phyloP scores from a whole-genome alignment of 2,113 vertebrate species.

The Vulpes ferrilata region DNA sequence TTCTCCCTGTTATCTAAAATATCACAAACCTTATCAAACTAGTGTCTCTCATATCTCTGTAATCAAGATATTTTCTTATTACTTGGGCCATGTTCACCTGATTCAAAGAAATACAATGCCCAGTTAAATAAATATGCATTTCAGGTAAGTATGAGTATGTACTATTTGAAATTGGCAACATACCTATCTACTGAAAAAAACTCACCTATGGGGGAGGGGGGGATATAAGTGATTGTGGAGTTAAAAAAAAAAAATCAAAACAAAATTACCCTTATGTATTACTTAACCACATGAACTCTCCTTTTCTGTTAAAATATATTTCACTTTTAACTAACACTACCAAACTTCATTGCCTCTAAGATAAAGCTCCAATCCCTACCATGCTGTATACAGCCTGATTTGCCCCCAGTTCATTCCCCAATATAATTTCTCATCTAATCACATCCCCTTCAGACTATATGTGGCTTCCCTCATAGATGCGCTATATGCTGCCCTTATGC shows the following conservation, averaged over 20 bases:
- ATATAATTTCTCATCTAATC: background rate
- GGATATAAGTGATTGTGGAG: background rate
- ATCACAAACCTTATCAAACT: background rate
- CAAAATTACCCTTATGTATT: background rate
- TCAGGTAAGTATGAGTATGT: background rate
- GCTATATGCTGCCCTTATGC: background rate
- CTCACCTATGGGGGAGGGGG: rapidly evolving
- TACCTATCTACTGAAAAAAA: background rate
- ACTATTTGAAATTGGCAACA: background rate
- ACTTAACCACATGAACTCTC: background rate
- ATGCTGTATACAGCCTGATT: background rate
- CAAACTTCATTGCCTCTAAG: background rate
- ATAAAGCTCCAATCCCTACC: background rate
- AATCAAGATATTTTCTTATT: background rate
- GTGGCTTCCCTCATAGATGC: background rate
- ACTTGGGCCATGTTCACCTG: background rate
- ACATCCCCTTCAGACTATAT: background rate
- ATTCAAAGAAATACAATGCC: background rate
- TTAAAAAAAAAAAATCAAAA: background rate
- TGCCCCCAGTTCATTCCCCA: background rate
- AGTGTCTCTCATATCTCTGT: background rate
- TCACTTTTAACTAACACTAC: background rate
- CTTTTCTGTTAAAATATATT: background rate
- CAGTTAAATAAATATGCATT: background rate
- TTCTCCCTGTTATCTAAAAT: background rate